Evolutionary conservation across 2,797 vertebrate species (phyloP), one percentile per base, ranked within the genome.

Genomic region (Cottoperca gobio): DNA sequence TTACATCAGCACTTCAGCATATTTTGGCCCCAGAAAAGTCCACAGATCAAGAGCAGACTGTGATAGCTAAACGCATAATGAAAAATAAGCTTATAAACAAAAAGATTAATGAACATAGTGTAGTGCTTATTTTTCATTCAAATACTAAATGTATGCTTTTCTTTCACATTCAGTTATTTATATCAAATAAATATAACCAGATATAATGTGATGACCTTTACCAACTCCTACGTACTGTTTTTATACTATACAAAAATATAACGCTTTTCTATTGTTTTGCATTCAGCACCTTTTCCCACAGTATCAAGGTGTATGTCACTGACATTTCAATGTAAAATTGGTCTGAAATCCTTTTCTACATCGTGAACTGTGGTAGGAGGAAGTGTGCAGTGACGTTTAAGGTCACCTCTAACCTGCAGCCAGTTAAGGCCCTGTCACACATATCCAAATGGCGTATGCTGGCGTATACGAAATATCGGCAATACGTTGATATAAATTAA

Each of bases 1-100:
- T 84, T 49, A 84, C 68, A 78, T 87, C 83, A 88, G 74, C 81
- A 37, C 60, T 80, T 89, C 66, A 74, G 66, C 67, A 76, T 49
- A 70, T 81, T 85, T 75, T 60, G 31, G 17, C 24, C 23, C 11
- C 46, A 50, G 54, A 70, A 73, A 69, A 74, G 26, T 28, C 46
- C 13, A 2, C 1, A 14, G 62, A 55, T 61, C 12, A 61, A 23
- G 12, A 21, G 21, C 8, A 70, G 60, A 71, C 50, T 26, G 45
- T 50, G 19, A 62, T 17, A 52, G 23, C 60, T 46, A 31, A 59
- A 42, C 45, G 28, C 3, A 12, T 14, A 16, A 33, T 68, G 5
- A n/a, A 35, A 79, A 28, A 52, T 3, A 60, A 33, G 14, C 33
- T 6, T 52, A 14, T 8, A 33, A 23, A 67, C 13, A 46, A 50